phyloP scores from a whole-genome alignment of 2,113 vertebrate genomes.

The Eira barbara region DNA sequence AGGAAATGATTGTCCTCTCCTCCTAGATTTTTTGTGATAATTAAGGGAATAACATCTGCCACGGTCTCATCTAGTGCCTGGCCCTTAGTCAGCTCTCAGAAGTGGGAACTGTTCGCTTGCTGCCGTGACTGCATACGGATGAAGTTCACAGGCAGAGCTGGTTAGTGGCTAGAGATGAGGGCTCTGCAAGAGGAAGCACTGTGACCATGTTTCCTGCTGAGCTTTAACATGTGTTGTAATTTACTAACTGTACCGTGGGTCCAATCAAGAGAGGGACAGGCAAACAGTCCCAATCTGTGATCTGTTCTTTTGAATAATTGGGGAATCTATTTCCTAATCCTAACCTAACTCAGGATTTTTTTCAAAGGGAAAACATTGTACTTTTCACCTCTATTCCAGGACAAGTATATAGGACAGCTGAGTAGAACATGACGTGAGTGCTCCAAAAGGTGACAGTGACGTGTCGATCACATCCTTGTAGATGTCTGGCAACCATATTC shows the following conservation, averaged over 20 bases:
- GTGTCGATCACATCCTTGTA: neutral
- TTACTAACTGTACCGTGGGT: neutral
- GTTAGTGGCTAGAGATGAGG: neutral
- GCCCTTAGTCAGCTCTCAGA: neutral
- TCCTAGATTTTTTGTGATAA: neutral
- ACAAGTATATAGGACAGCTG: neutral
- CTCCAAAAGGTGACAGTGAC: neutral
- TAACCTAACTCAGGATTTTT: neutral
- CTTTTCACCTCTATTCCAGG: neutral
- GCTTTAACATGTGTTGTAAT: neutral
- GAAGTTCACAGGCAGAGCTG: neutral
- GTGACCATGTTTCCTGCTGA: neutral
- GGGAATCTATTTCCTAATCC: neutral
- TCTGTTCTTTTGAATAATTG: neutral
- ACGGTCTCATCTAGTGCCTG: neutral
- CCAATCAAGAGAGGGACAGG: neutral
- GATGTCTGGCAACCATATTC: neutral
- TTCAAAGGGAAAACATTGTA: neutral
- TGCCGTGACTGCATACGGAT: neutral
- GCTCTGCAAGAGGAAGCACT: neutral
- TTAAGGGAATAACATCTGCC: neutral
- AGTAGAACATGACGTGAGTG: neutral
- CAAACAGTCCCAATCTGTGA: neutral
- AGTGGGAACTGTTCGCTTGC: neutral
- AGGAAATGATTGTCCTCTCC: neutral